These are phyloP conservation scores for Haliaeetus leucogaster DNA, from an alignment of 2,113 vertebrate species.

Conservation along the genomic window DNA sequence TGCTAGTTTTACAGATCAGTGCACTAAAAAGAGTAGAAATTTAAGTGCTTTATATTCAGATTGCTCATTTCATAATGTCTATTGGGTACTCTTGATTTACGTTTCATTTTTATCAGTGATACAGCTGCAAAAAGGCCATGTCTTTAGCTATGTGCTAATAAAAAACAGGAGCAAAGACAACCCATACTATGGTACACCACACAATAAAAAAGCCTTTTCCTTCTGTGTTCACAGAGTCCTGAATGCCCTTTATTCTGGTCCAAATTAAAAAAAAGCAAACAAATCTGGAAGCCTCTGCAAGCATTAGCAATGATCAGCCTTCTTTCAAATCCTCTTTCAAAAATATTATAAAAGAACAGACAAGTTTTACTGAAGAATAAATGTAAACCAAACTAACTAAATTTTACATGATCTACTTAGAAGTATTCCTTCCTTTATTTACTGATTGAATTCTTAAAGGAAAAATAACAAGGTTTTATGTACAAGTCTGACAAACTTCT, in stretches of 20 bases:
- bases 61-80: not conserved
- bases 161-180: not conserved
- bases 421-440: not conserved
- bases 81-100: not conserved
- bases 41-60: not conserved
- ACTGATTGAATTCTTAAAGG: not conserved
- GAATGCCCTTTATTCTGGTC: not conserved
- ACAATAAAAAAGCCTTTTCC: not conserved
- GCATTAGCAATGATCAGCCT: not conserved
- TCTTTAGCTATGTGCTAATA: not conserved
- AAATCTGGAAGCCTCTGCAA: not conserved
- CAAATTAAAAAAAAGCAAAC: not conserved
- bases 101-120: constrained; percentile 1
- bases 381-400: not conserved
- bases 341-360: not conserved
- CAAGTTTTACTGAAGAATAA: not conserved
- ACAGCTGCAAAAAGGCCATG: not conserved
- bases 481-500: not conserved
- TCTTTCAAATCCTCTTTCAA: not conserved
- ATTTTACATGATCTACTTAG: not conserved
- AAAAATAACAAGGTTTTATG: not conserved
- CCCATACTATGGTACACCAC: not conserved
- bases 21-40: not conserved
- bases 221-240: not conserved
- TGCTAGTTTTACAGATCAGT: not conserved